Evolutionary conservation across 2,888 invertebrate species (phyloP), one percentile per base, ranked within the genome.

Genomic region (Cybosia mesomella): DNA sequence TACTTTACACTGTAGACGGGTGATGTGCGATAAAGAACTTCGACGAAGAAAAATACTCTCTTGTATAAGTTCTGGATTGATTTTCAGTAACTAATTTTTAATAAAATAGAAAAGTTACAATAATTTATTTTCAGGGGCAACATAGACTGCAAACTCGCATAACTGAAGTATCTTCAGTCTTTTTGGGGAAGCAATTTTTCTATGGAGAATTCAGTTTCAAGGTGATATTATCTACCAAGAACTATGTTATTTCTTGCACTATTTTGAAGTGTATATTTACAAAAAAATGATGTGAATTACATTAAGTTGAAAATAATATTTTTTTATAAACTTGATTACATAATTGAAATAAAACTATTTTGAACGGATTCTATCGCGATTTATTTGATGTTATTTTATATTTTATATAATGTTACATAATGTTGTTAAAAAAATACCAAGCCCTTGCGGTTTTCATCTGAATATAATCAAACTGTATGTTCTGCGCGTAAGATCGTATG

Each of bases 121-220:
- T 55, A 7, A 24, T 55, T 58, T 34, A 34, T 11, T 59, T 59
- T 39, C 59, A 39, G 59, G 59, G 59, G 2, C 1, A 59, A 13
- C 22, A 59, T 18, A 22, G 11, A 21, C 22, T 36, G 11, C 22
- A 39, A 59, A 22, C 15, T 13, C 15, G 15, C 36, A 13, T 59
- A 36, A 13, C 13, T 36, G 59, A 59, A 9, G 18, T 7, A 24
- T 8, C 15, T 22, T 21, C 22, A 5, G 1, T 4, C 4, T 59
- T 59, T 36, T 36, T 59, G 22, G 59, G 59, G 0, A 32, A 32
- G 2, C 59, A 59, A 39, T 59, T 59, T 59, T 59, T 59, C 39
- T 59, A 39, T 10, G 36, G 36, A 36, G 32, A 32, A n/a, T 58
- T 58, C n/a, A 39, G n/a, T 15, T 59, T 21, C 59, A 59, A 59